A percentile compares a stretch with the other conserved stretches of the same genome.
Conservation (phyloP, 2,888 invertebrate genomes). For the Automeris io region DNA sequence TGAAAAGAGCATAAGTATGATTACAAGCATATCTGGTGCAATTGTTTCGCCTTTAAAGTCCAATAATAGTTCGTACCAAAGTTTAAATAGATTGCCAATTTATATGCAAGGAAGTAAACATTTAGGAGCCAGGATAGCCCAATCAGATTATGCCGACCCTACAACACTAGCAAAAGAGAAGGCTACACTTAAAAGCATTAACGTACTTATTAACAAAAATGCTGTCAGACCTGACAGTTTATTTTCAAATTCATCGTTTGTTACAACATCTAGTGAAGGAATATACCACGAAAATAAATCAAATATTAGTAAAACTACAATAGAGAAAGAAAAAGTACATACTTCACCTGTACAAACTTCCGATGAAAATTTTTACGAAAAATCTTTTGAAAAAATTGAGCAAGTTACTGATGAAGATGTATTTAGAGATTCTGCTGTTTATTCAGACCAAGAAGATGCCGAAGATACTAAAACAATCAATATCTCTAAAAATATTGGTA, state of each 20-base stretch:
- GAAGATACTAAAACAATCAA: constrained; percentile 41
- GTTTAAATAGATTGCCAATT: constrained; percentile 69
- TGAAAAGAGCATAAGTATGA: constrained; percentile 57
- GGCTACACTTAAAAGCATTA: constrained; percentile 70
- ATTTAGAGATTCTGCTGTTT: constrained; percentile 89
- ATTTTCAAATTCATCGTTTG: constrained; percentile 76
- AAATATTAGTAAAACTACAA: constrained; percentile 17
- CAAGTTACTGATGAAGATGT: constrained; percentile 81
- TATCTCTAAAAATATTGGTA: constrained; percentile 32
- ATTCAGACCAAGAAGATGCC: constrained; percentile 84
- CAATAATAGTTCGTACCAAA: constrained; percentile 57
- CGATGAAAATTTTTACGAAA: constrained; percentile 85
- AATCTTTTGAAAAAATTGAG: constrained; percentile 85
- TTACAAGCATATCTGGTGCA: constrained; percentile 44
- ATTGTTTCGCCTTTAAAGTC: constrained; percentile 51
- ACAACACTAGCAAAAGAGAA: constrained; percentile 78
- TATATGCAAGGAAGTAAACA: constrained; percentile 89
- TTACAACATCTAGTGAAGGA: constrained; percentile 75
- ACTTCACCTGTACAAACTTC: constrained; percentile 36
- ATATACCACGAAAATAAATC: constrained; percentile 50
- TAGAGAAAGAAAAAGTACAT: constrained; percentile 20
- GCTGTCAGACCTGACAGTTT: constrained; percentile 70
- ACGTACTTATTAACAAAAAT: constrained; percentile 80
- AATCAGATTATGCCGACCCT: constrained; percentile 91
- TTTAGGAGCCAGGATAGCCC: constrained; percentile 91